phyloP scores from a whole-genome alignment of 92 coral and sea anemone genomes.

The Virgularia gustaviana region DNA sequence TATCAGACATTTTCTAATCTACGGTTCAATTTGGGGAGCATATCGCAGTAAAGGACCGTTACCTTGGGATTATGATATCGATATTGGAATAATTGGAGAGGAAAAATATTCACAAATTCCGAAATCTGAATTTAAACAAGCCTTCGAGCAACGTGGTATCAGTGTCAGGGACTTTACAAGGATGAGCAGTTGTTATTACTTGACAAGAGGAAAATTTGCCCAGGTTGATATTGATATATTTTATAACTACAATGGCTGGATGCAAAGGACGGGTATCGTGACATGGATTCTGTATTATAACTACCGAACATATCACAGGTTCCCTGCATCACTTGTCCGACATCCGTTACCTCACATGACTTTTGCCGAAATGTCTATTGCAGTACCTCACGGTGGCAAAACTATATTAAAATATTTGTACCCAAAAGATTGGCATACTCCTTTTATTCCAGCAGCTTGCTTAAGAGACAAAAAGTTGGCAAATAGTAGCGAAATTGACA shows the following conservation, averaged over 20 bases:
- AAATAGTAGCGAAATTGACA: no score
- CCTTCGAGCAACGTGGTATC: slow-evolving; percentile 17
- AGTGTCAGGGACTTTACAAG: neutral
- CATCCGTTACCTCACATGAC: slow-evolving; percentile 19
- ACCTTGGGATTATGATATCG: slow-evolving; percentile 35
- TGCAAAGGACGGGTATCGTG: slow-evolving; percentile 14
- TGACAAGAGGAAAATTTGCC: slow-evolving; percentile 27
- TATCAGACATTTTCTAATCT: slow-evolving; percentile 27
- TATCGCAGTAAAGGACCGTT: slow-evolving; percentile 25
- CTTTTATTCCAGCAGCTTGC: slow-evolving; percentile 30
- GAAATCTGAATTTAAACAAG: slow-evolving; percentile 22
- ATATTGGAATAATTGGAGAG: slow-evolving; percentile 13
- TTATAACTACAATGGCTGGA: slow-evolving; percentile 25
- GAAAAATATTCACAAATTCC: slow-evolving; percentile 15
- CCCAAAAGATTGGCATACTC: slow-evolving; percentile 30
- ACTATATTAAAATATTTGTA: slow-evolving; percentile 12
- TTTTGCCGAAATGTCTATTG: slow-evolving; percentile 2
- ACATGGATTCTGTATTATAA: slow-evolving; percentile 26
- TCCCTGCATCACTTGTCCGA: slow-evolving; percentile 16
- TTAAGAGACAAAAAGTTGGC: neutral
- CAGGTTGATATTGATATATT: slow-evolving; percentile 32
- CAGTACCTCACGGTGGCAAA: slow-evolving; percentile 21
- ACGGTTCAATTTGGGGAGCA: slow-evolving; percentile 37
- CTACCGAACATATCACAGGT: slow-evolving; percentile 15
- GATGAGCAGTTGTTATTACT: slow-evolving; percentile 19